These are phyloP conservation scores for Hedya salicella DNA, from an alignment of 2,888 invertebrate species.

Conservation along the genomic window DNA sequence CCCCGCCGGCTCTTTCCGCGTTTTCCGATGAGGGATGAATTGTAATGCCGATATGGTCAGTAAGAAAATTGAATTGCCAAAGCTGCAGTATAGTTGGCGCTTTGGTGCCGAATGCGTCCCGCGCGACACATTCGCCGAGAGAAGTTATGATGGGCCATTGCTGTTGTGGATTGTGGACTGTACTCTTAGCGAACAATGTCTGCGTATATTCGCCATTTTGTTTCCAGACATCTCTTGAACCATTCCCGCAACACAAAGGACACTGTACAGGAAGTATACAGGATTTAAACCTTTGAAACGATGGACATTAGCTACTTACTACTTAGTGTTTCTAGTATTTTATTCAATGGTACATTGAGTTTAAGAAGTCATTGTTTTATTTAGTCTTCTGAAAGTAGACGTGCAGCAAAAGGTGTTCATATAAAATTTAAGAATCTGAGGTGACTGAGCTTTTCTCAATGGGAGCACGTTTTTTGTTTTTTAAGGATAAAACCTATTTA, in stretches of 20 bases:
- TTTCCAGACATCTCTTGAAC: conserved; percentile 30
- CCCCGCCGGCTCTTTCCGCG: conserved; percentile 36
- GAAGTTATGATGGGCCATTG: conserved; percentile 69
- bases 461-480: too few species aligned
- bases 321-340: conserved; percentile 45
- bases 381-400: background rate
- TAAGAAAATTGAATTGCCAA: conserved; percentile 80
- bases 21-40: conserved; percentile 47
- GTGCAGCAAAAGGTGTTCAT: background rate
- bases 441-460: too few species aligned
- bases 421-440: too few species aligned
- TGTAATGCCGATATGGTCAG: conserved; percentile 69
- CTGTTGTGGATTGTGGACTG: conserved; percentile 36
- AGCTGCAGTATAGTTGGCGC: conserved; percentile 64
- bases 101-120: conserved; percentile 81
- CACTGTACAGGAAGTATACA: conserved; percentile 6
- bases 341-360: conserved; percentile 29
- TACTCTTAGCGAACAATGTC: conserved; percentile 37
- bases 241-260: conserved; percentile 31
- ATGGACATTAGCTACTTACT: conserved; percentile 9
- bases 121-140: conserved; percentile 65
- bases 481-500: too few species aligned
- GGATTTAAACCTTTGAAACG: conserved; percentile 23
- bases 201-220: conserved; percentile 43
- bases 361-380: conserved; percentile 15